phyloP scores from a whole-genome alignment of 2,113 vertebrate genomes.

The Hypomesus transpacificus region DNA sequence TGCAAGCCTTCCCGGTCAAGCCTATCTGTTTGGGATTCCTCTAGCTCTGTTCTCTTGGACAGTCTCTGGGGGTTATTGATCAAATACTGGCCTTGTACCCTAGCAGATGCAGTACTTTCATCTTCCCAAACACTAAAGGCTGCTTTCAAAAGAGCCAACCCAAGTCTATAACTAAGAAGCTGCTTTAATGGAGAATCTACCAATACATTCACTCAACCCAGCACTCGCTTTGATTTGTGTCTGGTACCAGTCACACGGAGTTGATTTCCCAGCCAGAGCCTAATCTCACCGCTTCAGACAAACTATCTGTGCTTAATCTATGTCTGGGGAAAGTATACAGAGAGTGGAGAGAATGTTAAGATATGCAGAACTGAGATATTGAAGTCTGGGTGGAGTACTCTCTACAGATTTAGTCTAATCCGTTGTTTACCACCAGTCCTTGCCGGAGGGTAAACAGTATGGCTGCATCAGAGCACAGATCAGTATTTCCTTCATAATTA shows the following conservation, averaged over 20 bases:
- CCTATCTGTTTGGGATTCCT: conserved; percentile 30
- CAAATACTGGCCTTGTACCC: conserved; percentile 22
- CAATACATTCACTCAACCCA: no score
- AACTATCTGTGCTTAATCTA: not conserved
- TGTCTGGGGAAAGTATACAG: not conserved
- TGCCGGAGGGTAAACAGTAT: conserved; percentile 7
- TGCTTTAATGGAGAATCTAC: no score
- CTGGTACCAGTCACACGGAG: no score
- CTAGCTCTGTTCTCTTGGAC: conserved; percentile 3
- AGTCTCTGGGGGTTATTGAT: conserved; percentile 32
- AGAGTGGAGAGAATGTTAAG: conserved; percentile 28
- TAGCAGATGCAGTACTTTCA: conserved; percentile 50
- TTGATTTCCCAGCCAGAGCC: no score
- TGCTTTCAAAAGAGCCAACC: no score
- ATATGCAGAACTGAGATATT: conserved; percentile 23
- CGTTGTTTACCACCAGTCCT: conserved; percentile 12
- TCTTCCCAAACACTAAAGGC: not conserved
- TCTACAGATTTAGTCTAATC: conserved; percentile 35
- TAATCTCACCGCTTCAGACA: not conserved
- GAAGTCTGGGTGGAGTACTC: conserved; percentile 24
- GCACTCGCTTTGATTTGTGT: no score
- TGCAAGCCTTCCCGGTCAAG: not conserved
- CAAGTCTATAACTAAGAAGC: no score
- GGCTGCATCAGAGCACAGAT: conserved; percentile 46
- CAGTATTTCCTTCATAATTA: conserved; percentile 65